Percentiles rank a stretch among this genome's conserved stretches.
Conservation (phyloP, 2,797 vertebrate species). For the Orestias chungarensis region DNA sequence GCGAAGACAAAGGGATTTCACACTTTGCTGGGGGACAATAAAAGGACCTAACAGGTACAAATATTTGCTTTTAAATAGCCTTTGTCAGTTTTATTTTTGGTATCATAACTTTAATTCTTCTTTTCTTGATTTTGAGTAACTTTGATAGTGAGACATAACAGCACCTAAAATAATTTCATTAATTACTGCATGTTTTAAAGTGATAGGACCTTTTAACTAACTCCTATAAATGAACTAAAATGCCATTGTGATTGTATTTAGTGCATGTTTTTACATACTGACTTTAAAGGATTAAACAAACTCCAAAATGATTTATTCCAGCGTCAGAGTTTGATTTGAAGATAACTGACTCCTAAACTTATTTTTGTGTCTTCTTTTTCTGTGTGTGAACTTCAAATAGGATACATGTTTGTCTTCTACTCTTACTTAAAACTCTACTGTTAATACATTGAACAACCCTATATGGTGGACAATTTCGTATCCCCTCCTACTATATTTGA, state of each 20-base stretch:
- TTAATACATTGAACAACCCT: not conserved
- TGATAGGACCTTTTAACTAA: not conserved
- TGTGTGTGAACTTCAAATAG: not conserved
- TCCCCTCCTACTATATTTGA: not conserved
- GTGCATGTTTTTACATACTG: not conserved
- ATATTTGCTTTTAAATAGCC: not conserved
- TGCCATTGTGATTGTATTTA: not conserved
- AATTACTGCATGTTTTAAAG: not conserved
- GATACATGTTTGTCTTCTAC: not conserved
- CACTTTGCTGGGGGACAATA: constrained; percentile 30
- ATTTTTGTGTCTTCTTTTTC: not conserved
- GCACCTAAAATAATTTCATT: not conserved
- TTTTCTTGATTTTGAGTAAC: not conserved
- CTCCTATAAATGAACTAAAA: too few relatives aligned
- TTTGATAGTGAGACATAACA: not conserved
- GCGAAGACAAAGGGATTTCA: constrained; percentile 53
- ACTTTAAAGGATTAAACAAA: not conserved
- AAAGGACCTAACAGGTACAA: constrained; percentile 51
- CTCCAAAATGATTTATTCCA: not conserved
- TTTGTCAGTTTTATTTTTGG: not conserved
- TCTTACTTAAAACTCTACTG: not conserved
- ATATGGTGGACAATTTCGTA: not conserved
- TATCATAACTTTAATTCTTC: not conserved
- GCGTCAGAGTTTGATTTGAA: not conserved
- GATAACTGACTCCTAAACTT: not conserved